phyloP scores from a whole-genome alignment of 2,113 vertebrate genomes.

The Myodes glareolus region DNA sequence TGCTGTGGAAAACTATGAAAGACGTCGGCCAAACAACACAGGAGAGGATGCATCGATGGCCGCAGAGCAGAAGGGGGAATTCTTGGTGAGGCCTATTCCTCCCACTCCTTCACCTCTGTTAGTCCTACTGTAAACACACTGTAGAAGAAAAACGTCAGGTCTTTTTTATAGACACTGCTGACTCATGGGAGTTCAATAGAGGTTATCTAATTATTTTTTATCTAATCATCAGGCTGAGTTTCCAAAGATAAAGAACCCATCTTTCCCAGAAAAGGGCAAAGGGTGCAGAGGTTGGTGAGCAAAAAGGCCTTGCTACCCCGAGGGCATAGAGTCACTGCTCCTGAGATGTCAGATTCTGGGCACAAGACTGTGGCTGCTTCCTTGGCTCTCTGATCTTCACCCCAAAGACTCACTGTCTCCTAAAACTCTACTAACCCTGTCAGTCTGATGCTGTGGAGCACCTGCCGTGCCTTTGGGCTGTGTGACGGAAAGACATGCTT shows the following conservation, averaged over 20 bases:
- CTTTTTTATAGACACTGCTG: neutral
- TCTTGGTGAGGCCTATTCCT: neutral
- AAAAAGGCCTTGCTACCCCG: neutral
- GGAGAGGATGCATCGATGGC: neutral
- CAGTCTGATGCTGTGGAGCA: neutral
- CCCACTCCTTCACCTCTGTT: neutral
- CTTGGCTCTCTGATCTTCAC: neutral
- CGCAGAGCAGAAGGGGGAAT: neutral
- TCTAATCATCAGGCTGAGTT: conserved; percentile 23
- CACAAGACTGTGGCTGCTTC: rapidly evolving
- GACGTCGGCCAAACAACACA: neutral
- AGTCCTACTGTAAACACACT: neutral
- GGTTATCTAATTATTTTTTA: neutral
- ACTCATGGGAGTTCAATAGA: neutral
- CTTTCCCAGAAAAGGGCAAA: conserved; percentile 6
- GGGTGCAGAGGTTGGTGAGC: neutral
- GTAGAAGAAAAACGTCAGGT: neutral
- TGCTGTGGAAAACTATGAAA: neutral
- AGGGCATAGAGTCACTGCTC: neutral
- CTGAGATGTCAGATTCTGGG: neutral
- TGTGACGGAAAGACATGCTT: neutral
- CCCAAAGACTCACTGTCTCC: neutral
- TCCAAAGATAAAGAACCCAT: neutral
- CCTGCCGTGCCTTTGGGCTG: neutral
- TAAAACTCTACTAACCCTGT: neutral